Conservation (phyloP, 2,888 invertebrate species). For the Cactoblastis cactorum region DNA sequence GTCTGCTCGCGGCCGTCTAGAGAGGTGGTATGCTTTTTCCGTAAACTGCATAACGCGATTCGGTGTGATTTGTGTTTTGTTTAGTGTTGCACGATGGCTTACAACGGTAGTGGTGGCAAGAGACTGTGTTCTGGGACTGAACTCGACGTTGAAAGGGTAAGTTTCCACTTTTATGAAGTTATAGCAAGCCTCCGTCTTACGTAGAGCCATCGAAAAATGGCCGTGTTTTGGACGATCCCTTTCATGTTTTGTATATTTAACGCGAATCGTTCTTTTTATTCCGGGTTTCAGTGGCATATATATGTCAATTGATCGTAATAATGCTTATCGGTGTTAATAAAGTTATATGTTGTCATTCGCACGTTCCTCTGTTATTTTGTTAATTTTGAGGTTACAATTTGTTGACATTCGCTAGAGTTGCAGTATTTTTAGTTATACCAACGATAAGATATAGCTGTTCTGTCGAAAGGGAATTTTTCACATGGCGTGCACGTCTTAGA, state of each 20-base stretch:
- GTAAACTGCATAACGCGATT: slow-evolving; percentile 57
- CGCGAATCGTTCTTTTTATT: slow-evolving; percentile 28
- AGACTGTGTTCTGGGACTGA: slow-evolving; percentile 76
- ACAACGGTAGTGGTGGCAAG: slow-evolving; percentile 83
- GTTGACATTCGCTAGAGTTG: slow-evolving; percentile 55
- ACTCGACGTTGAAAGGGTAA: slow-evolving; percentile 75
- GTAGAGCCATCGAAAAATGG: slow-evolving; percentile 64
- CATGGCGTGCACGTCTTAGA: slow-evolving; percentile 16
- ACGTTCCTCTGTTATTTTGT: slow-evolving; percentile 66
- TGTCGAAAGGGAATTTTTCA: slow-evolving; percentile 5
- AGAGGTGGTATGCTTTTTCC: slow-evolving; percentile 45
- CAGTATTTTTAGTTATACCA: slow-evolving; percentile 19
- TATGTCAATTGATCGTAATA: slow-evolving; percentile 19
- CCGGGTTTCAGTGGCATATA: slow-evolving; percentile 26
- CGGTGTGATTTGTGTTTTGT: slow-evolving; percentile 78
- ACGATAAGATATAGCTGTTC: slow-evolving; percentile 9
- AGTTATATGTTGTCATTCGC: slow-evolving; percentile 46
- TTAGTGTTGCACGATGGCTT: slow-evolving; percentile 84
- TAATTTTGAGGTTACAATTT: slow-evolving; percentile 71
- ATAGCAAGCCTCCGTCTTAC: slow-evolving; percentile 49
- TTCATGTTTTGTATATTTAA: slow-evolving; percentile 54
- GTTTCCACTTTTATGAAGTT: slow-evolving; percentile 33
- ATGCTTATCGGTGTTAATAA: slow-evolving; percentile 18
- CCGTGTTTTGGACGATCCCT: slow-evolving; percentile 68
- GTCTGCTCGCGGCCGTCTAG: slow-evolving; percentile 59